phyloP scores from a whole-genome alignment of 2,113 vertebrate genomes.

The Alethe diademata region DNA sequence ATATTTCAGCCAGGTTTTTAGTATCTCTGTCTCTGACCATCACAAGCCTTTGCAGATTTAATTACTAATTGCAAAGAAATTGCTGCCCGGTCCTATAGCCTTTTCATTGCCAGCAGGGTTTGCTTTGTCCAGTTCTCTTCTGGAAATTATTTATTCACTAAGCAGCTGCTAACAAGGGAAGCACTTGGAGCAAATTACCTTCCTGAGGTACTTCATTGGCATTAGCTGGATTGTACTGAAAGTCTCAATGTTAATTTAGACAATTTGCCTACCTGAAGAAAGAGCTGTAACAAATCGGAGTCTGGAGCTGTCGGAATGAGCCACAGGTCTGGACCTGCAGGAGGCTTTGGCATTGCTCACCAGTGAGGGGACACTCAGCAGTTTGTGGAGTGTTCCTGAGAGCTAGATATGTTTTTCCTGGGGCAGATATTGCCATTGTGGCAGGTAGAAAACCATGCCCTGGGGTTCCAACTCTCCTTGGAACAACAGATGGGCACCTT shows the following conservation, averaged over 20 bases:
- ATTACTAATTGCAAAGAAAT: not conserved
- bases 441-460: not conserved
- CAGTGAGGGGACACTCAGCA: not conserved
- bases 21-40: not conserved
- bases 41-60: not conserved
- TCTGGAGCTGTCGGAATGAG: not conserved
- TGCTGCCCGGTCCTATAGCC: not conserved
- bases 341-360: not conserved
- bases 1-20: not conserved
- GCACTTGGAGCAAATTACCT: not conserved
- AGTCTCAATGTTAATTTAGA: not conserved
- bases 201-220: not conserved
- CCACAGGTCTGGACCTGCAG: not conserved
- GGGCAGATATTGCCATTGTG: not conserved
- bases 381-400: not conserved
- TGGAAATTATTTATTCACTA: slow-evolving; percentile 1
- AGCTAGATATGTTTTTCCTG: not conserved
- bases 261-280: not conserved
- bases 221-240: not conserved
- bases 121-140: not conserved
- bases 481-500: not conserved
- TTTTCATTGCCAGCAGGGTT: not conserved
- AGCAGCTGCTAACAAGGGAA: not conserved
- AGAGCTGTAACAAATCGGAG: not conserved
- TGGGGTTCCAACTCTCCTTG: not conserved